Conservation (phyloP, 2,797 vertebrate genomes). For the Intellagama lesueurii region DNA sequence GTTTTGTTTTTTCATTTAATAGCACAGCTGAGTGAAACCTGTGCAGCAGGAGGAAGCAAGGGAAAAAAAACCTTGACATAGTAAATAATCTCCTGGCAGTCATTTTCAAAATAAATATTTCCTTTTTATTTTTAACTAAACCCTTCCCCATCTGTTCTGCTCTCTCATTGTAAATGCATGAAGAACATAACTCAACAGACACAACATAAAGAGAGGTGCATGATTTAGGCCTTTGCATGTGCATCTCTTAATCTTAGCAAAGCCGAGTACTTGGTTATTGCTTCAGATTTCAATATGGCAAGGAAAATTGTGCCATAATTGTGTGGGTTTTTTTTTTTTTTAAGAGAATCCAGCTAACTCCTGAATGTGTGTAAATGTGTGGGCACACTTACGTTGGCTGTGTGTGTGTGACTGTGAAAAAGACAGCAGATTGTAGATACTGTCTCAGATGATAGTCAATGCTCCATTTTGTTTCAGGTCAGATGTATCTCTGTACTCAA, state of each 20-base stretch:
- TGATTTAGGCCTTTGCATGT: slow-evolving; percentile 53
- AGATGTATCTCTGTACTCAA: neutral
- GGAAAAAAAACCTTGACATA: slow-evolving; percentile 24
- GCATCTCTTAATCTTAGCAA: slow-evolving; percentile 41
- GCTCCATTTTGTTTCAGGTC: neutral
- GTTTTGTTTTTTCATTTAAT: slow-evolving; percentile 18
- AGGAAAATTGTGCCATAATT: slow-evolving; percentile 6
- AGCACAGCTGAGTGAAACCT: slow-evolving; percentile 18
- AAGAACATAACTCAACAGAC: slow-evolving; percentile 65
- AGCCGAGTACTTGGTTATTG: slow-evolving; percentile 40
- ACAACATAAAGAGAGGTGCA: slow-evolving; percentile 64
- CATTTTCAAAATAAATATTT: slow-evolving; percentile 74
- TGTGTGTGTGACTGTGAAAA: neutral
- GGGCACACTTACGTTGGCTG: neutral
- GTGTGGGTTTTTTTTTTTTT: neutral
- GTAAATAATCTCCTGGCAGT: slow-evolving; percentile 61
- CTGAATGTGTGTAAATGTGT: neutral
- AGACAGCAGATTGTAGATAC: neutral
- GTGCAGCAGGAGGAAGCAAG: slow-evolving; percentile 7
- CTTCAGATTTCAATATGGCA: slow-evolving; percentile 10
- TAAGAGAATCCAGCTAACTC: neutral
- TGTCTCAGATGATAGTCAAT: neutral
- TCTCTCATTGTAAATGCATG: slow-evolving; percentile 64
- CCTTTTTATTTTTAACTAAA: slow-evolving; percentile 67
- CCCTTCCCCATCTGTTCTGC: slow-evolving; percentile 71